Base-by-base conservation (phyloP, 2,113 vertebrate genomes). In the Procavia capensis region DNA sequence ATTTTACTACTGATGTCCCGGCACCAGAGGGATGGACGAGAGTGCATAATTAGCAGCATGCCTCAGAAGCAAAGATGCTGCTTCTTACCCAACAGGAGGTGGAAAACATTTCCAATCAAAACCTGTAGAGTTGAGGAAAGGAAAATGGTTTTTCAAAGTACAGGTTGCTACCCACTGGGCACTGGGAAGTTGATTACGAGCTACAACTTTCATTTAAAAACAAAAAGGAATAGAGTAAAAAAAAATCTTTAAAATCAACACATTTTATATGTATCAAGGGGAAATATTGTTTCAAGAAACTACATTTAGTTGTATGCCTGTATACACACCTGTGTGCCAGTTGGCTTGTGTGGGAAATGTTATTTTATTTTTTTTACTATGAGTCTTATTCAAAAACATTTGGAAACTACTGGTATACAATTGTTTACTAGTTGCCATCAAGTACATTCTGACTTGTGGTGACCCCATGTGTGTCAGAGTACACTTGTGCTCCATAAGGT, bases 1-100 rank as follows among this genome's bases (percentile, higher is more conserved):
- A 86, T 89, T 95, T 97, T 88, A 95, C 95, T 90, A 88, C 92
- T 92, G 96, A 94, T 97, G 90, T 85, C 87, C 94, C 74, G 74
- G 95, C 24, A 74, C 85, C 63, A 86, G 92, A 83, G 81, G 89
- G 78, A 84, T 91, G 75, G 85, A 72, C 80, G 68, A 66, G 82
- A 61, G 85, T 14, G 19, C 54, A 76, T 78, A 47, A 87, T 96
- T 50, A 95, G 80, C 85, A 90, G 57, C 50, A 2, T 59, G 79
- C 63, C 82, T 96, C 87, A 45, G 78, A 68, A 88, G 82, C 41
- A 50, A 25, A 84, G 88, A 50, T 16, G 19, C 19, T 70, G 29
- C 85, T 45, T 10, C 1, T 45, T 54, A 41, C 45, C 36, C 47
- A 61, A 31, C 14, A 16, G 45, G 27, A 54, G 68, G 7, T 11